Evolutionary conservation across 2,113 vertebrate genomes (phyloP).

Genomic region (Paramormyrops kingsleyae): DNA sequence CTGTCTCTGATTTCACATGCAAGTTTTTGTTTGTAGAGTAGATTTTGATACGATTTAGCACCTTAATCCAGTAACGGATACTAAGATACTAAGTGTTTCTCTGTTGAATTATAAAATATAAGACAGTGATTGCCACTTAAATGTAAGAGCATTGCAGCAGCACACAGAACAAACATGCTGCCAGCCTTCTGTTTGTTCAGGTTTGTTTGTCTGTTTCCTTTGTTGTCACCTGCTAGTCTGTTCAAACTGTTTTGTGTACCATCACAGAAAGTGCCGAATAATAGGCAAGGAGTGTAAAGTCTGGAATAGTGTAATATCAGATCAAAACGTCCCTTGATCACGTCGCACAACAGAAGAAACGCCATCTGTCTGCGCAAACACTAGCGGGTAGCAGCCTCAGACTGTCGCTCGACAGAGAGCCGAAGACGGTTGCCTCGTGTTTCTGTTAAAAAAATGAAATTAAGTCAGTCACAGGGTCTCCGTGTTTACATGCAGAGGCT

Average conservation of each 20-base stretch:
- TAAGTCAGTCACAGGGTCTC: conserved; percentile 27
- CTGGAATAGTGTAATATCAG: conserved; percentile 6
- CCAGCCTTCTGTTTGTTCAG: background rate
- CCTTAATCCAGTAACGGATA: conserved; percentile 7
- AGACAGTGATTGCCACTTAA: background rate
- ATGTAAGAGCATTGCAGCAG: background rate
- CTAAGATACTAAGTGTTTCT: background rate
- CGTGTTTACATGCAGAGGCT: conserved; percentile 18
- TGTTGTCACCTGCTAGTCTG: conserved; percentile 5
- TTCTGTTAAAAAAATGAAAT: background rate
- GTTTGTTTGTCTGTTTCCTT: background rate
- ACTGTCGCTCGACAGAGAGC: background rate
- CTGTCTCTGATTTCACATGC: background rate
- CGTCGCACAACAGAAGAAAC: background rate
- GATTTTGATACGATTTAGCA: background rate
- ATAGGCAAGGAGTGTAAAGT: background rate
- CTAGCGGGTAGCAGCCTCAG: background rate
- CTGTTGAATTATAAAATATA: conserved; percentile 6
- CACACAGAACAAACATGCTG: background rate
- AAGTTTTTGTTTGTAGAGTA: background rate
- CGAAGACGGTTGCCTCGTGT: background rate
- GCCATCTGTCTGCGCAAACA: background rate
- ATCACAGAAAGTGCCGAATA: background rate
- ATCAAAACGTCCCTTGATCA: conserved; percentile 9
- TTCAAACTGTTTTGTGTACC: background rate